Evolutionary conservation across 2,888 invertebrate species (phyloP).

Genomic region (Globia sparganii): DNA sequence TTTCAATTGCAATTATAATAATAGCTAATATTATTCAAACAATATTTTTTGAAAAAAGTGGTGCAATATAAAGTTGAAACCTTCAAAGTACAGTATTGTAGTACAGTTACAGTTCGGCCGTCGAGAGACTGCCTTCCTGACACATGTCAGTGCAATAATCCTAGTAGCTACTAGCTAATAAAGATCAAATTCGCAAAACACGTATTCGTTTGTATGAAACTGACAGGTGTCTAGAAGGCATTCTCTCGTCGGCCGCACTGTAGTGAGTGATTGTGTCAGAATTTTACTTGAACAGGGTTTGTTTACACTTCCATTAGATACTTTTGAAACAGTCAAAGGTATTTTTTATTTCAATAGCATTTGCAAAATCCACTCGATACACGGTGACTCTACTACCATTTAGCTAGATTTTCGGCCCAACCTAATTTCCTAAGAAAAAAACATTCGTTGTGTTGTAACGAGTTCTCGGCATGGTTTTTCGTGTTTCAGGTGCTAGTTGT

Average conservation of each 20-base stretch:
- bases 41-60: not conserved
- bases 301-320: not conserved
- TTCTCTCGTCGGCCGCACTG: too few species aligned
- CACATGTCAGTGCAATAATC: not conserved
- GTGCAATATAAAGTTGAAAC: not conserved
- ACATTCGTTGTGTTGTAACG: not conserved
- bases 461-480: not conserved
- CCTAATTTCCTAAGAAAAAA: not conserved
- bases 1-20: too few species aligned
- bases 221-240: too few species aligned
- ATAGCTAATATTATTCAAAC: too few species aligned
- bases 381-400: not conserved
- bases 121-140: not conserved
- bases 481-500: not conserved
- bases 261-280: too few species aligned
- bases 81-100: not conserved
- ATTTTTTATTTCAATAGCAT: not conserved
- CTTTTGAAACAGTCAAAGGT: not conserved
- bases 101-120: not conserved
- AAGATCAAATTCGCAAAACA: not conserved
- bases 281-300: not conserved
- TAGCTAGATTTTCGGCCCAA: not conserved
- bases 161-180: not conserved
- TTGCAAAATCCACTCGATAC: not conserved
- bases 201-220: too few species aligned